Percentiles rank a stretch among this genome's conserved stretches.
phyloP scores from a whole-genome alignment of 2,888 invertebrate genomes.

The Lochmaea crataegi region DNA sequence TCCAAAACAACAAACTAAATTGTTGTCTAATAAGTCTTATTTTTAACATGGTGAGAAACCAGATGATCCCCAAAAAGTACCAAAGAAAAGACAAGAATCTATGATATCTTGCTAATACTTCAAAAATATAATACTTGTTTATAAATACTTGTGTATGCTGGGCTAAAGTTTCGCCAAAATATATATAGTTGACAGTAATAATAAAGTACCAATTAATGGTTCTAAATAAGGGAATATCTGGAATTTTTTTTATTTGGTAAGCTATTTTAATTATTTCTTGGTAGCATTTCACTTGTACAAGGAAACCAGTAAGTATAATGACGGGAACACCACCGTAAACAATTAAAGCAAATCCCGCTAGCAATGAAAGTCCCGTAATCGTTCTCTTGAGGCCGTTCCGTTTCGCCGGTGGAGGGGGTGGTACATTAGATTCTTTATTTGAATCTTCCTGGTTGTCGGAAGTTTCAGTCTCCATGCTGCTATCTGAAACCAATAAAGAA shows the following conservation, averaged over 20 bases:
- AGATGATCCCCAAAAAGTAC: constrained; percentile 95
- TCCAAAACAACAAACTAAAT: constrained; percentile 99
- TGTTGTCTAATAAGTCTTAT: constrained; percentile 94
- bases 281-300: constrained; percentile 98
- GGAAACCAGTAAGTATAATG: constrained; percentile 91
- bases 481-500: background rate
- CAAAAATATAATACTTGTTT: constrained; percentile 64
- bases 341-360: constrained; percentile 87
- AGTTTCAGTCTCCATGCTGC: background rate
- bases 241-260: constrained; percentile 93
- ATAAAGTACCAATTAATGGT: constrained; percentile 98
- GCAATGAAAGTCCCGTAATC: constrained; percentile 94
- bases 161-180: constrained; percentile 95
- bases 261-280: constrained; percentile 99
- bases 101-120: constrained; percentile 94
- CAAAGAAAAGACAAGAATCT: constrained; percentile 96
- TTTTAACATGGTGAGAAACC: constrained; percentile 96
- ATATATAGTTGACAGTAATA: constrained; percentile 96
- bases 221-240: constrained; percentile 85
- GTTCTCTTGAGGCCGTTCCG: constrained; percentile 93
- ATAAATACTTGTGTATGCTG: constrained; percentile 75
- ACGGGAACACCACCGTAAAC: constrained; percentile 94
- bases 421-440: constrained; percentile 5
- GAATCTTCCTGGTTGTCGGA: constrained; percentile 1
- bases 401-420: constrained; percentile 25